phyloP scores from a whole-genome alignment of 2,797 vertebrate genomes.

The Triplophysa bombifrons region DNA sequence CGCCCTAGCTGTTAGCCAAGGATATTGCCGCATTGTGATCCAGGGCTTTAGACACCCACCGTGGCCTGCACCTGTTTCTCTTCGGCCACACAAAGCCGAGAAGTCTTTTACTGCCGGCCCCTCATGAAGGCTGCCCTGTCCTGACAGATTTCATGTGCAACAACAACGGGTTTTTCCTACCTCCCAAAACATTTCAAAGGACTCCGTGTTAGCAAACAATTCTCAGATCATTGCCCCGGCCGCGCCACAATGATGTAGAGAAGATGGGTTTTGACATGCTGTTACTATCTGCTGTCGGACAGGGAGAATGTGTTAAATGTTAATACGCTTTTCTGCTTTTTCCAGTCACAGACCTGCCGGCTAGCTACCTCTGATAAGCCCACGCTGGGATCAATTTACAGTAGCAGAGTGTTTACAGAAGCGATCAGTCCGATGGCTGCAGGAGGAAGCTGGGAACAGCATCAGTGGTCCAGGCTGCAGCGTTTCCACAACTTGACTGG shows the following conservation, averaged over 20 bases:
- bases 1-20: slow-evolving; percentile 39
- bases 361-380: slow-evolving; percentile 49
- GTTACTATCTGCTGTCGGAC: slow-evolving; percentile 43
- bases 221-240: slow-evolving; percentile 39
- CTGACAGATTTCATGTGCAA: slow-evolving; percentile 33
- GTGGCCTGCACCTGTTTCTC: slow-evolving; percentile 61
- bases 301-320: slow-evolving; percentile 53
- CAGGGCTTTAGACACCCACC: slow-evolving; percentile 54
- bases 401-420: slow-evolving; percentile 51
- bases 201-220: slow-evolving; percentile 23
- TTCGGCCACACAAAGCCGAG: slow-evolving; percentile 29
- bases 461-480: slow-evolving; percentile 29
- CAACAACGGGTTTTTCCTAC: slow-evolving; percentile 17
- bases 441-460: slow-evolving; percentile 38
- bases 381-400: slow-evolving; percentile 60
- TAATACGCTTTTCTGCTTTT: slow-evolving; percentile 48
- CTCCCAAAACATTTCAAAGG: slow-evolving; percentile 12
- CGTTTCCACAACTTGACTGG: slow-evolving; percentile 24
- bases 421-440: slow-evolving; percentile 50
- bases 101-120: slow-evolving; percentile 21
- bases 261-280: slow-evolving; percentile 46
- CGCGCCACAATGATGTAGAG: slow-evolving; percentile 31
- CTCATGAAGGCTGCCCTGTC: slow-evolving; percentile 2
- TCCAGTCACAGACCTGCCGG: slow-evolving; percentile 46
- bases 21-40: slow-evolving; percentile 49